Evolutionary conservation across 2,797 vertebrate species (phyloP), one percentile per base, ranked within the genome.

Genomic region (Percopsis omiscomaycus): DNA sequence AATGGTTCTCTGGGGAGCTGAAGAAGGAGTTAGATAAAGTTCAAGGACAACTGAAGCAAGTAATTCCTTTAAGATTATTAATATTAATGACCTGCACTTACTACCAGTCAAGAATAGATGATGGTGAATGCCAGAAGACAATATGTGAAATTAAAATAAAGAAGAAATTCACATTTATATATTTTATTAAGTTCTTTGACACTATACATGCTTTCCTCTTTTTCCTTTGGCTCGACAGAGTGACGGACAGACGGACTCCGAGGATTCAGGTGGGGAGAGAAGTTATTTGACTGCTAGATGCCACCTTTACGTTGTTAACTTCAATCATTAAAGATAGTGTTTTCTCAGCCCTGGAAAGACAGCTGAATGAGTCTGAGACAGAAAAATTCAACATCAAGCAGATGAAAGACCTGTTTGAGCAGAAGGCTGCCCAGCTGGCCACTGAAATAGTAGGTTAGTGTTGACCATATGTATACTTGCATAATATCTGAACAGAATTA

Each of bases 401-500:
- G 90, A 98, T 99, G 98, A 99, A 98, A 93, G 97, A 99, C 80
- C 86, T 99, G 81, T 98, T 96, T 94, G 97, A 99, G 86, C 97
- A 99, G 90, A 99, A 98, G 89, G 97, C 98, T 3, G 96, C 96
- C 42, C 96, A 96, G 80, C 92, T 98, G 88, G 94, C 97, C 58
- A 98, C 96, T 55, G 97, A 99, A 92, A 94, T 98, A 84, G 97
- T 95, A 83, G 98, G 98, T 97, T 82, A 94, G 94, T 94, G 55
- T 79, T 67, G 42, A 8, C 22, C 15, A 37, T 46, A 9, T 22
- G 28, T 37, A 46, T 37, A 11, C 45, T 11, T 9, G 51, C 6
- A 37, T 37, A 60, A 61, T 37, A 37, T 37, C 6, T 37, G 5
- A 37, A 37, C 32, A 37, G 32, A 37, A 37, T 4, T 37, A 6